Percentiles rank a stretch among this genome's conserved stretches.
phyloP scores from a whole-genome alignment of 2,888 invertebrate species.

The Drosophila stalkeri region DNA sequence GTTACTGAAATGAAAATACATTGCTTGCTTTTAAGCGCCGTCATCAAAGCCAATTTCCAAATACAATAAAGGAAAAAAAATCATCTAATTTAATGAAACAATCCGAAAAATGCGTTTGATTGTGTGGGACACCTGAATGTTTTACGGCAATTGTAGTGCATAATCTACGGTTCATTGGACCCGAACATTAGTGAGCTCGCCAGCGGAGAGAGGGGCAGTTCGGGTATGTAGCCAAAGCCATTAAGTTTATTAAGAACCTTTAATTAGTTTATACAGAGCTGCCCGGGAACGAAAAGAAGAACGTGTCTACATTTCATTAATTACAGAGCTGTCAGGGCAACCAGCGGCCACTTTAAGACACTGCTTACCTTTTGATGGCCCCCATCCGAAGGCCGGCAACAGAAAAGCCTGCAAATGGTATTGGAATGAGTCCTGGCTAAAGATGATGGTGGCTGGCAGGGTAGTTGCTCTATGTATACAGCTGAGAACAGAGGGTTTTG shows the following conservation, averaged over 20 bases:
- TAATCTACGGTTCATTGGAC: constrained; percentile 56
- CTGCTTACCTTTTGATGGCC: constrained; percentile 69
- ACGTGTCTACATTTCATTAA: constrained; percentile 74
- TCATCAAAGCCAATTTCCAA: constrained; percentile 5
- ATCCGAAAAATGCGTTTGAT: constrained; percentile 25
- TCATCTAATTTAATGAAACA: constrained; percentile 43
- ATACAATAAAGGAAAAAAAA: neutral
- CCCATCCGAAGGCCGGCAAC: constrained; percentile 46
- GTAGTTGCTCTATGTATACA: constrained; percentile 7
- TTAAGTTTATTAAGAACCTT: constrained; percentile 74
- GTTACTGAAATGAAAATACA: constrained; percentile 12
- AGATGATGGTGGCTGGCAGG: neutral
- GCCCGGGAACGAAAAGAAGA: constrained; percentile 28
- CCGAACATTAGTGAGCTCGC: neutral
- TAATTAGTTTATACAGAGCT: constrained; percentile 65
- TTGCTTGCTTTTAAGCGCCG: neutral
- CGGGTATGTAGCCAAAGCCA: constrained; percentile 46
- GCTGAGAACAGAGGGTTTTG: constrained; percentile 53
- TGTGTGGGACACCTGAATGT: constrained; percentile 32
- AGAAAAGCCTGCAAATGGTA: constrained; percentile 16
- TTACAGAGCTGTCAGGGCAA: constrained; percentile 61
- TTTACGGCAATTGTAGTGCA: constrained; percentile 40
- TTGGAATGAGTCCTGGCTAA: neutral
- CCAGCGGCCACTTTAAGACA: constrained; percentile 56
- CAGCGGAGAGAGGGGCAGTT: neutral